A percentile compares a stretch with the other conserved stretches of the same genome.
Evolutionary conservation across 2,797 vertebrate genomes (phyloP).

Genomic region (Steatocranus sp.): DNA sequence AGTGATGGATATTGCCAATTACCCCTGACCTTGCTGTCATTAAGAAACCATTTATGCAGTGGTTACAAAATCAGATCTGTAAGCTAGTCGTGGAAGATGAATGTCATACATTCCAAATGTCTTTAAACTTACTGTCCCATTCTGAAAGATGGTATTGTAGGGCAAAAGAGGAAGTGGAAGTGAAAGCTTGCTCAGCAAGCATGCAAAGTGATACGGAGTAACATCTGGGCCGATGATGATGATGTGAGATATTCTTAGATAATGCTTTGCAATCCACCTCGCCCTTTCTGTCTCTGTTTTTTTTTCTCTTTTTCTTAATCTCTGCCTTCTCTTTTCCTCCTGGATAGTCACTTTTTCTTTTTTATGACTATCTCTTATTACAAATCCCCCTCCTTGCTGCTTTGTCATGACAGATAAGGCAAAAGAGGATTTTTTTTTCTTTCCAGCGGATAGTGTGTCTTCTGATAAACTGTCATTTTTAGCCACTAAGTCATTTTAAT

Average conservation of each 20-base stretch:
- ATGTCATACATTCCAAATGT: background rate
- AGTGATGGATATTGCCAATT: slow-evolving; percentile 43
- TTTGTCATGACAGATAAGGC: slow-evolving; percentile 47
- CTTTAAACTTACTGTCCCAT: background rate
- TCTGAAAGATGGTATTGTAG: background rate
- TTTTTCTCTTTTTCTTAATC: slow-evolving; percentile 28
- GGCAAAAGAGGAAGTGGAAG: slow-evolving; percentile 14
- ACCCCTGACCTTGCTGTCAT: slow-evolving; percentile 31
- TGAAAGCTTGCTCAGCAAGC: slow-evolving; percentile 5
- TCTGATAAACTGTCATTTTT: slow-evolving; percentile 60
- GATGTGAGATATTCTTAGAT: slow-evolving; percentile 35
- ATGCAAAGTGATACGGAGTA: background rate
- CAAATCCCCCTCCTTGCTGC: background rate
- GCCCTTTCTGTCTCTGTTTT: background rate
- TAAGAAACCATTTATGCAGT: slow-evolving; percentile 27
- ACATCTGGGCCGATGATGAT: slow-evolving; percentile 23
- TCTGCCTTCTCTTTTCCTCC: slow-evolving; percentile 30
- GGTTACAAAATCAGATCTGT: slow-evolving; percentile 29
- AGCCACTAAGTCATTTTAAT: slow-evolving; percentile 48
- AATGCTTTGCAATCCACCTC: slow-evolving; percentile 5
- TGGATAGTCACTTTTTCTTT: slow-evolving; percentile 43
- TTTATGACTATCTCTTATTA: slow-evolving; percentile 3
- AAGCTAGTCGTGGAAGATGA: background rate
- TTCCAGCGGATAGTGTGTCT: slow-evolving; percentile 32
- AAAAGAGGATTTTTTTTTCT: slow-evolving; percentile 39